These are phyloP conservation scores for Alitta virens DNA, from an alignment of 2,888 invertebrate genomes.

Conservation along the genomic window DNA sequence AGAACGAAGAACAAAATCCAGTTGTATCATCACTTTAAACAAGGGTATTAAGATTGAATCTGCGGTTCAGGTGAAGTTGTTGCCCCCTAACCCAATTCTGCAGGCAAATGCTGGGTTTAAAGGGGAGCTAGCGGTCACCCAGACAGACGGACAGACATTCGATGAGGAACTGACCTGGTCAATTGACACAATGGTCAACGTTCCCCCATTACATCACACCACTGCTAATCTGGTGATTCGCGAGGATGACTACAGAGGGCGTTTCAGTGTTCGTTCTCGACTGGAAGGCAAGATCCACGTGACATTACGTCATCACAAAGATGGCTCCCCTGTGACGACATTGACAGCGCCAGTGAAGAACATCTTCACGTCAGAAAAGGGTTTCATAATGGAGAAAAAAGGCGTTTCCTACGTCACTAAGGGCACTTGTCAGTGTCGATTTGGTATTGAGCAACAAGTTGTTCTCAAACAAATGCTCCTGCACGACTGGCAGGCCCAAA, in stretches of 20 bases:
- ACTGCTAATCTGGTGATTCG: conserved; percentile 51
- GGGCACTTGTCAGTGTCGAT: conserved; percentile 55
- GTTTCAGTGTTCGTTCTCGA: conserved; percentile 48
- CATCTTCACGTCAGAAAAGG: conserved; percentile 44
- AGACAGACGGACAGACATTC: conserved; percentile 46
- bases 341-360: conserved; percentile 48
- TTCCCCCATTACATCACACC: conserved; percentile 50
- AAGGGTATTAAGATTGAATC: conserved; percentile 42
- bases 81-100: conserved; percentile 54
- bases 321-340: conserved; percentile 50
- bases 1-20: conserved; percentile 52
- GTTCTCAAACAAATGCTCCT: conserved; percentile 41
- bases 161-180: conserved; percentile 57
- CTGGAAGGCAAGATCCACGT: conserved; percentile 53
- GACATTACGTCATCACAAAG: conserved; percentile 50
- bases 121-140: conserved; percentile 48
- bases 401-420: conserved; percentile 41
- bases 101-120: conserved; percentile 56
- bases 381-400: conserved; percentile 39
- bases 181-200: conserved; percentile 53
- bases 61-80: conserved; percentile 46
- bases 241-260: conserved; percentile 52
- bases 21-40: conserved; percentile 47
- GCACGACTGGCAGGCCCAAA: not conserved
- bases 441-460: conserved; percentile 57